A percentile compares a stretch with the other conserved stretches of the same genome.
Evolutionary conservation across 2,113 vertebrate genomes (phyloP).

Genomic region (Otolemur garnettii): DNA sequence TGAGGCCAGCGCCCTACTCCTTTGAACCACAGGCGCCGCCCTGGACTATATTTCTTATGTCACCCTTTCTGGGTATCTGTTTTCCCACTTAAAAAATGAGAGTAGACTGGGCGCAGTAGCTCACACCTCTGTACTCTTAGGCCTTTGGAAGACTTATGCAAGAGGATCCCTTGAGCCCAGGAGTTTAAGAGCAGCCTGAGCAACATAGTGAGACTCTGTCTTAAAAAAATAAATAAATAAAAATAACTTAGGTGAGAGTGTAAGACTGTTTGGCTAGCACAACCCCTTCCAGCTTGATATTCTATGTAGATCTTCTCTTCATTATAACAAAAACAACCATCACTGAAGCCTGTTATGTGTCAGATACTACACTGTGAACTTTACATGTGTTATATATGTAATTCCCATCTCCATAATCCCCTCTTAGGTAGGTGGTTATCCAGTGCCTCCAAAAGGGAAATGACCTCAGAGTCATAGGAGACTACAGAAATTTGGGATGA

Average conservation of each 20-base stretch:
- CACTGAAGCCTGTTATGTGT: background rate
- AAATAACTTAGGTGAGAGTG: background rate
- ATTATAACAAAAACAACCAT: background rate
- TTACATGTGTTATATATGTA: background rate
- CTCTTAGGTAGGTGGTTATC: background rate
- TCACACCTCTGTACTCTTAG: background rate
- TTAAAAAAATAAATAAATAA: no score
- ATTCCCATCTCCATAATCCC: constrained; percentile 10
- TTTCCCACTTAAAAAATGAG: constrained; percentile 11
- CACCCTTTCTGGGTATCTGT: background rate
- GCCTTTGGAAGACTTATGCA: no score
- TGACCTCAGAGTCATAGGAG: background rate
- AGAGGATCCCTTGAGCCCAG: no score
- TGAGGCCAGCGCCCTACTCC: no score
- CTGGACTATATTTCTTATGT: constrained; percentile 42
- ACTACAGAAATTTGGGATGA: background rate
- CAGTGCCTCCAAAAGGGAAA: constrained; percentile 10
- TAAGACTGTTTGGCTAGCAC: background rate
- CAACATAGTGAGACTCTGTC: no score
- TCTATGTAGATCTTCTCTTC: background rate
- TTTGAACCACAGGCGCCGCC: no score
- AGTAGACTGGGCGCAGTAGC: background rate
- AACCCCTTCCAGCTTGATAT: background rate
- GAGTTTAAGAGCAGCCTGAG: no score
- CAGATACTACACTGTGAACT: background rate